A percentile compares a stretch with the other conserved stretches of the same genome.
Evolutionary conservation across 2,888 invertebrate genomes (phyloP).

Genomic region (Camponotus fellah): DNA sequence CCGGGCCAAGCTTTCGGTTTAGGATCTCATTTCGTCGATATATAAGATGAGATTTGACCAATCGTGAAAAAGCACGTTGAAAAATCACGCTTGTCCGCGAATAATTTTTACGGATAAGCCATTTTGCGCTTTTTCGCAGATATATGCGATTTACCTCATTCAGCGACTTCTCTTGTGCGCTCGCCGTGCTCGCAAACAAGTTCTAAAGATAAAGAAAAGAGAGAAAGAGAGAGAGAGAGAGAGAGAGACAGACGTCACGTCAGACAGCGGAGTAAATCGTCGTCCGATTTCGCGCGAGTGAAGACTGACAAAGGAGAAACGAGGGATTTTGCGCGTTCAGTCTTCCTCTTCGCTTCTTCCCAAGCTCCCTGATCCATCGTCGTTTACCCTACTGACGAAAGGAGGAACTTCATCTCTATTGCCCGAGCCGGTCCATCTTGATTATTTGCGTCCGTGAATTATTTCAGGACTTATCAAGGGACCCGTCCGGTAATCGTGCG

Average conservation of each 20-base stretch:
- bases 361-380: slow-evolving; percentile 74
- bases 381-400: slow-evolving; percentile 52
- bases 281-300: slow-evolving; percentile 44
- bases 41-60: slow-evolving; percentile 37
- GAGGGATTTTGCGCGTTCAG: slow-evolving; percentile 44
- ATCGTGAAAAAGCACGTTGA: slow-evolving; percentile 6
- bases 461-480: slow-evolving; percentile 38
- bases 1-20: slow-evolving; percentile 49
- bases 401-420: slow-evolving; percentile 63
- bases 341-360: slow-evolving; percentile 53
- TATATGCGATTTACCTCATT: background rate
- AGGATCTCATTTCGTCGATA: slow-evolving; percentile 47
- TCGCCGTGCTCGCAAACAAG: slow-evolving; percentile 25
- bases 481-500: no score
- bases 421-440: slow-evolving; percentile 68
- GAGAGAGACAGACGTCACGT: slow-evolving; percentile 38
- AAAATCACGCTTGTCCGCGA: slow-evolving; percentile 21
- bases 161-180: slow-evolving; percentile 12
- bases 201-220: background rate
- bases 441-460: slow-evolving; percentile 49
- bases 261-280: slow-evolving; percentile 49
- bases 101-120: slow-evolving; percentile 17
- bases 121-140: slow-evolving; percentile 4
- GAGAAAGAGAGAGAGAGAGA: slow-evolving; percentile 22
- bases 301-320: slow-evolving; percentile 54